Evolutionary conservation across 2,888 invertebrate species (phyloP), one percentile per base, ranked within the genome.

Genomic region (Tinea semifulvella): DNA sequence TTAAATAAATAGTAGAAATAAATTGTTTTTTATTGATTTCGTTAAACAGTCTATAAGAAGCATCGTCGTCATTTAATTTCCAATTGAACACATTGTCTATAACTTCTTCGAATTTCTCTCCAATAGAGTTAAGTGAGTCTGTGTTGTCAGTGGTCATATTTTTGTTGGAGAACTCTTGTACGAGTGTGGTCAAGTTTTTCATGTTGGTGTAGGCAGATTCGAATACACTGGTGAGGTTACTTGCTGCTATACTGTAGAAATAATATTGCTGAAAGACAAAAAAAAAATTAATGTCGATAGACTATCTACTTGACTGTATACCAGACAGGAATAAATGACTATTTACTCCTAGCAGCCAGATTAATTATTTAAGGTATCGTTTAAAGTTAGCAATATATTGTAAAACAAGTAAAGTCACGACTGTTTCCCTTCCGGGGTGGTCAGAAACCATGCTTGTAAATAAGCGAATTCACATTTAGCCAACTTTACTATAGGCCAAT

Each of bases 261-360:
- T 60, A 69, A 47, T 72, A 74, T 76, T 80, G 76, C 80, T 80
- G 65, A 10, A 71, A 72, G 44, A 39, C 18, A 14, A 43, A 22
- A 22, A 22, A 22, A 22, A 5, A 22, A n/a, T n/a, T n/a, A n/a
- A n/a, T n/a, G n/a, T n/a, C n/a, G n/a, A n/a, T n/a, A n/a, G n/a
- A n/a, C n/a, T n/a, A n/a, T n/a, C n/a, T n/a, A n/a, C n/a, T n/a
- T n/a, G n/a, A n/a, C n/a, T n/a, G n/a, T n/a, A n/a, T n/a, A n/a
- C n/a, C n/a, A n/a, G n/a, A n/a, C n/a, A n/a, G n/a, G n/a, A n/a
- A n/a, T n/a, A n/a, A n/a, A n/a, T n/a, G n/a, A n/a, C n/a, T n/a
- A n/a, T n/a, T n/a, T n/a, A n/a, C n/a, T n/a, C n/a, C n/a, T n/a
- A n/a, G n/a, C n/a, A n/a, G n/a, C n/a, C n/a, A n/a, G n/a, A n/a